Percentiles rank a stretch among this genome's conserved stretches.
phyloP scores from a whole-genome alignment of 2,113 vertebrate genomes.

The human region GRCh38 chr21:31895001-31895500 shows the following conservation, averaged over 20 bases:
- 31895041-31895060: not conserved
- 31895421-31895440: not conserved
- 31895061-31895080: not conserved
- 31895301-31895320: constrained; percentile 39
- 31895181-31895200: not conserved
- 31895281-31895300: constrained; percentile 19
- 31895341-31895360: not conserved
- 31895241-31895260: constrained; percentile 65
- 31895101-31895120: not conserved
- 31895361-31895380: not conserved
- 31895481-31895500: constrained; percentile 26
- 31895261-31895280: constrained; percentile 46
- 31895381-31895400: rapidly evolving
- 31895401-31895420: not conserved
- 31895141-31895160: constrained; percentile 48
- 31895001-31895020: not conserved
- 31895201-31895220: constrained; percentile 39
- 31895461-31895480: not conserved
- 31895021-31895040: not conserved
- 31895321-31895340: not conserved
- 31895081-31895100: not conserved
- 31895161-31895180: constrained; percentile 43
- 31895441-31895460: constrained; percentile 28
- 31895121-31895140: not conserved
- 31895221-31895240: constrained; percentile 50